phyloP scores from a whole-genome alignment of 2,888 invertebrate species.

The Leptinotarsa juncta region DNA sequence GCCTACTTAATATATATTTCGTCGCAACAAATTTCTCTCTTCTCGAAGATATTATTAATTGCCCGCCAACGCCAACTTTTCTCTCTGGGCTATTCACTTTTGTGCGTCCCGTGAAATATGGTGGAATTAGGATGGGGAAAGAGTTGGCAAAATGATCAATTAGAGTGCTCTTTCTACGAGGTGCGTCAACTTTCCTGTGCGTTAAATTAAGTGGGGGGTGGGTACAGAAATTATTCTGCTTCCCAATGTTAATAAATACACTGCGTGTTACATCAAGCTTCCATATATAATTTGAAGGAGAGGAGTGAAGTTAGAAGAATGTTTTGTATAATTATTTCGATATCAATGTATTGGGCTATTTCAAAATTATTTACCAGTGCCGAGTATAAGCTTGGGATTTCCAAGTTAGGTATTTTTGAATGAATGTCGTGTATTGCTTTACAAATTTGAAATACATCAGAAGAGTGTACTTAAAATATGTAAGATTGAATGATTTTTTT shows the following conservation, averaged over 20 bases:
- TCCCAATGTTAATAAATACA: background rate
- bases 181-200: background rate
- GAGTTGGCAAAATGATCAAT: constrained; percentile 36
- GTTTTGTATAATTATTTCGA: no score
- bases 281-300: no score
- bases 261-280: no score
- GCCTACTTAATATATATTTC: constrained; percentile 51
- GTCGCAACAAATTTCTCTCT: constrained; percentile 46
- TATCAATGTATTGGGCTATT: no score
- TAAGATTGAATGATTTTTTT: no score
- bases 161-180: constrained; percentile 19
- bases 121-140: constrained; percentile 29
- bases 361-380: no score
- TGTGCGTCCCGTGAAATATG: constrained; percentile 31
- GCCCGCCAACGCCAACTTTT: constrained; percentile 23
- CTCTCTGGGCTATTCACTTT: constrained; percentile 25
- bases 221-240: background rate
- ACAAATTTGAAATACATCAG: no score
- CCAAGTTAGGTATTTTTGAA: no score
- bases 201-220: background rate
- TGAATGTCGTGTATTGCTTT: no score
- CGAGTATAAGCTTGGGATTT: no score
- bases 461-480: no score
- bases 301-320: no score
- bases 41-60: constrained; percentile 45